Conservation (phyloP, 2,797 vertebrate genomes). For the Serranus cabrilla region DNA sequence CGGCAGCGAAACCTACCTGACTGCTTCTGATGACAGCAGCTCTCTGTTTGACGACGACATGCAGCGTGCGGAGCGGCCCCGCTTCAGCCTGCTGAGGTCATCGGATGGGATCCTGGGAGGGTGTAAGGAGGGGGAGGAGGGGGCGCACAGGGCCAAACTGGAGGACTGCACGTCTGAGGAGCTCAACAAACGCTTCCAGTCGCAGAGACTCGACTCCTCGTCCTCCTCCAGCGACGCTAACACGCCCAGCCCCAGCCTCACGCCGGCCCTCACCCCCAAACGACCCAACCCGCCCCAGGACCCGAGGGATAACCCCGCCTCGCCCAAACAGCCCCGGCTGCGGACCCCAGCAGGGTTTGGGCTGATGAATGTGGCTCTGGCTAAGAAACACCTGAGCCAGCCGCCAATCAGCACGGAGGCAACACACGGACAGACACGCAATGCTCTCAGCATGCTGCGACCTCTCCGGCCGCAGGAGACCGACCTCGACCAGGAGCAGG, state of each 20-base stretch:
- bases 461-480: slow-evolving; percentile 92
- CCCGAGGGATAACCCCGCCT: slow-evolving; percentile 71
- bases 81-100: slow-evolving; percentile 65
- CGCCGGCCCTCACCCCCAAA: slow-evolving; percentile 88
- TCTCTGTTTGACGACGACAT: slow-evolving; percentile 94
- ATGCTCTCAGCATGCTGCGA: slow-evolving; percentile 97
- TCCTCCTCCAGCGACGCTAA: slow-evolving; percentile 92
- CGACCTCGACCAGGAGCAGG: slow-evolving; percentile 90
- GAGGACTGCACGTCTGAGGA: slow-evolving; percentile 91
- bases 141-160: slow-evolving; percentile 63
- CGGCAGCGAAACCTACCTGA: slow-evolving; percentile 91
- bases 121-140: slow-evolving; percentile 49
- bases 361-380: slow-evolving; percentile 83
- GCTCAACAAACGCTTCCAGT: slow-evolving; percentile 92
- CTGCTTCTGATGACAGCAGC: slow-evolving; percentile 95
- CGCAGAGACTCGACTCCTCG: slow-evolving; percentile 91
- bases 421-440: slow-evolving; percentile 90
- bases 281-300: slow-evolving; percentile 84
- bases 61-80: slow-evolving; percentile 84
- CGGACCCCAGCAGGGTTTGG: slow-evolving; percentile 87
- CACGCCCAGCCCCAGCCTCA: slow-evolving; percentile 89
- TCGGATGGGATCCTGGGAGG: slow-evolving; percentile 37
- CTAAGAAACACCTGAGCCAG: slow-evolving; percentile 96
- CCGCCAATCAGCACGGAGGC: slow-evolving; percentile 90
- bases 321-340: slow-evolving; percentile 87